Base-by-base conservation (phyloP, 1,140 invertebrate species). In the Anagrus nilaparvatae region DNA sequence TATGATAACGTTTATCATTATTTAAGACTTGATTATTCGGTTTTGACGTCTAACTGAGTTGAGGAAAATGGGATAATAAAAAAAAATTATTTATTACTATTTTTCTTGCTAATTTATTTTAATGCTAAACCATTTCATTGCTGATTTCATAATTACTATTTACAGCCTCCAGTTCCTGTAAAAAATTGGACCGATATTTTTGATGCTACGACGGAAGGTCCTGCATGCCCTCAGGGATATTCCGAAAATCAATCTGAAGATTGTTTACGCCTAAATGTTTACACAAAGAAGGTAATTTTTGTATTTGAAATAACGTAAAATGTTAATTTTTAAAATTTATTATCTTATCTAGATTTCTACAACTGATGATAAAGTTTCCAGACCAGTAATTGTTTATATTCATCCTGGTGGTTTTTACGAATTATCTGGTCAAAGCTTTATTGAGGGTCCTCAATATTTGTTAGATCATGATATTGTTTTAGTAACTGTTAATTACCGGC, bases 401-500 rank as follows among this genome's bases (percentile, higher is more conserved):
- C 75, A 77, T 65, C 50, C 71, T 40, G 54, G 73, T 2, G 67
- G 67, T 23, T 75, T 68, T 49, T 67, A 67, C 33, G 54, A 59
- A 0, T 59, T 68, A 0, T 72, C 73, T 16, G 69, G n/a, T 49
- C 62, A 54, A 60, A 64, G 48, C 32, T 68, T 69, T 45, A 55
- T 73, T 18, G 67, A 65, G 3, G 74, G 73, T 0, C 75, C 75
- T 0, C 70, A 78, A 48, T 75, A 75, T 46, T 53, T 83, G 2
- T 69, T 82, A 40, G 73, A 78, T 49, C 59, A 70, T 9, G 74
- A 78, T 43, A 51, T 81, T 33, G 73, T 84, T 2, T 63, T 77
- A 6, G 75, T 84, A 6, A 78, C 75, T 5, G 70, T 80, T 12
- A 84, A 84, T 57, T 84, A 84, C 54, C 64, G 81, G 12, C 63